Conservation (phyloP, 37 sponge, comb jelly and placozoan species). For the Chondrilla cf. caribensis region DNA sequence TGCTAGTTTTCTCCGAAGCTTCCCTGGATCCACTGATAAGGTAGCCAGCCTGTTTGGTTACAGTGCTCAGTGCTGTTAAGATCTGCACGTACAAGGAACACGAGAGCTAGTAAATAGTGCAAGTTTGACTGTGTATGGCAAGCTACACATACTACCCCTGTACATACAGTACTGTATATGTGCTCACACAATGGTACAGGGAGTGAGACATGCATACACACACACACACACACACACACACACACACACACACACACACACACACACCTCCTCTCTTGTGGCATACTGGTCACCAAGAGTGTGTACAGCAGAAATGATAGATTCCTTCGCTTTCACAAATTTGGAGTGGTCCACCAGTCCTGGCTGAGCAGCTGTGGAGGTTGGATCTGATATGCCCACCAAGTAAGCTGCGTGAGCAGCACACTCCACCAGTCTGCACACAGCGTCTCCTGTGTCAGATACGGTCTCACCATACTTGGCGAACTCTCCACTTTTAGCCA, state of each 20-base stretch:
- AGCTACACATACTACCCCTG: too few species aligned
- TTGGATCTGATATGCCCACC: slow-evolving; percentile 56
- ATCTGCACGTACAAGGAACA: slow-evolving; percentile 17
- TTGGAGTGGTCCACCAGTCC: slow-evolving; percentile 54
- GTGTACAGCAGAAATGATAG: slow-evolving; percentile 32
- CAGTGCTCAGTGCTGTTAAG: slow-evolving; percentile 23
- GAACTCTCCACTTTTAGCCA: slow-evolving; percentile 28
- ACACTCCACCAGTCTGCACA: slow-evolving; percentile 28
- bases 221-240: too few species aligned
- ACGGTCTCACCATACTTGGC: slow-evolving; percentile 31
- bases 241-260: not conserved
- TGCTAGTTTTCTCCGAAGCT: slow-evolving; percentile 38
- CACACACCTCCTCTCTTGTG: slow-evolving; percentile 37
- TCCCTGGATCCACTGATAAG: slow-evolving; percentile 27
- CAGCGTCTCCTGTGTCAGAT: slow-evolving; percentile 18
- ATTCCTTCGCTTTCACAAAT: slow-evolving; percentile 40
- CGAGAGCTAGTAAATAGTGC: not conserved
- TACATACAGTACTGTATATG: too few species aligned
- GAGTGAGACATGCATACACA: not conserved
- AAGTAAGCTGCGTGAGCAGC: slow-evolving; percentile 56
- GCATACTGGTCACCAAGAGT: slow-evolving; percentile 34
- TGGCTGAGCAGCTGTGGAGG: slow-evolving; percentile 35
- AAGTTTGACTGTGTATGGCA: too few species aligned
- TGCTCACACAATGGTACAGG: too few species aligned
- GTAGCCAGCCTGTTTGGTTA: slow-evolving; percentile 22